These are phyloP conservation scores for Gobionotothen gibberifrons DNA, from an alignment of 2,797 vertebrate species.

Conservation along the genomic window DNA sequence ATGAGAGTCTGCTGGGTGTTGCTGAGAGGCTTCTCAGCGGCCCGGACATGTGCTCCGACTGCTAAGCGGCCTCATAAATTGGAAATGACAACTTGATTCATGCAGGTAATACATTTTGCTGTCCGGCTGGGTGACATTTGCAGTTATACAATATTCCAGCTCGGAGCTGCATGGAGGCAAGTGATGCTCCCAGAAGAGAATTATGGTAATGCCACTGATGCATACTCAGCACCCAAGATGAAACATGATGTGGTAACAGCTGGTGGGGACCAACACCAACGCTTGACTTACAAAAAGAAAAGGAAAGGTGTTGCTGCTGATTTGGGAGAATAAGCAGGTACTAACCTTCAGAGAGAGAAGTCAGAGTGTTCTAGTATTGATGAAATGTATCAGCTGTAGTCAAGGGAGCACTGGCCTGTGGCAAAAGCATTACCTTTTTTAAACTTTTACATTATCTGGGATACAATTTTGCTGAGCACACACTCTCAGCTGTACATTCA, in stretches of 20 bases:
- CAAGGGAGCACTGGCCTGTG: slow-evolving; percentile 21
- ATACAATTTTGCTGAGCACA: slow-evolving; percentile 50
- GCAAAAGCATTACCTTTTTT: slow-evolving; percentile 19
- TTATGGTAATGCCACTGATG: slow-evolving; percentile 37
- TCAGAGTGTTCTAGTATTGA: slow-evolving; percentile 34
- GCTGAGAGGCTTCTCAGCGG: slow-evolving; percentile 18
- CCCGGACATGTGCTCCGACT: slow-evolving; percentile 55
- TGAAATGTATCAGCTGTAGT: slow-evolving; percentile 48
- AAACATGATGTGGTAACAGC: slow-evolving; percentile 38
- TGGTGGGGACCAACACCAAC: slow-evolving; percentile 28
- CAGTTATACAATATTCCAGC: slow-evolving; percentile 55
- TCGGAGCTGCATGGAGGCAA: slow-evolving; percentile 30
- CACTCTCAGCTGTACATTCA: slow-evolving; percentile 5
- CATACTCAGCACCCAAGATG: slow-evolving; percentile 14
- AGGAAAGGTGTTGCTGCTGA: background rate
- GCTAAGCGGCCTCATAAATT: slow-evolving; percentile 66
- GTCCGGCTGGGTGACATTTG: slow-evolving; percentile 61
- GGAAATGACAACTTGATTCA: slow-evolving; percentile 76
- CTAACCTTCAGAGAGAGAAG: slow-evolving; percentile 29
- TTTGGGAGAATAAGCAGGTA: slow-evolving; percentile 3
- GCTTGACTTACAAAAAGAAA: slow-evolving; percentile 10
- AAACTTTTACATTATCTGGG: slow-evolving; percentile 54
- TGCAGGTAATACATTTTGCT: slow-evolving; percentile 67
- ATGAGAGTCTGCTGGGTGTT: slow-evolving; percentile 3
- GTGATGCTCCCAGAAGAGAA: slow-evolving; percentile 14